These are phyloP conservation scores for Atethmia centrago DNA, from an alignment of 2,888 invertebrate genomes.

Conservation along the genomic window DNA sequence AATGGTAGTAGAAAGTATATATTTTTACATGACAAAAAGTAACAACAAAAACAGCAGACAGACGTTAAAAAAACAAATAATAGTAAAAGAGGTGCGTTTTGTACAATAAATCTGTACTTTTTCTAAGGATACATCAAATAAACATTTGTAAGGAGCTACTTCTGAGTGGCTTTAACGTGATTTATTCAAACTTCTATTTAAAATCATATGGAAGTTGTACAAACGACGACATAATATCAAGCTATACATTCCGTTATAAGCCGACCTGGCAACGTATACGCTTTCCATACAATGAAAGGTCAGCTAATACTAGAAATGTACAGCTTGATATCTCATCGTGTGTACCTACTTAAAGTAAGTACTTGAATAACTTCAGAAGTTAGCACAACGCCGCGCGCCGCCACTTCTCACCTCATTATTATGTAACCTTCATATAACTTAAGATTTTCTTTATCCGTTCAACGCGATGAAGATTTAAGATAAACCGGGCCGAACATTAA, in stretches of 20 bases:
- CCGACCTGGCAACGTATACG: background rate
- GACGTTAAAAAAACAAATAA: no score
- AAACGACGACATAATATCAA: background rate
- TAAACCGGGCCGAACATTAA: conserved; percentile 36
- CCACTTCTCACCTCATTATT: conserved; percentile 28
- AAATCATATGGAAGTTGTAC: background rate
- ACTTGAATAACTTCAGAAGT: conserved; percentile 19
- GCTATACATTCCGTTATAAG: background rate
- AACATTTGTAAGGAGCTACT: background rate
- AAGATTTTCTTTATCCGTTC: conserved; percentile 49
- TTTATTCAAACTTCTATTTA: background rate
- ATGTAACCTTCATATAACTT: conserved; percentile 43
- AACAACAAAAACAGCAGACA: no score
- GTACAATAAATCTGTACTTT: background rate
- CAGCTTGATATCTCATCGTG: background rate
- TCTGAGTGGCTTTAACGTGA: background rate
- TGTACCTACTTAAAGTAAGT: conserved; percentile 10
- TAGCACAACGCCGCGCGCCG: background rate
- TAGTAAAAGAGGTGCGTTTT: no score
- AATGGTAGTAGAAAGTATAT: no score
- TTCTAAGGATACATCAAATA: background rate
- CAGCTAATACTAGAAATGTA: background rate
- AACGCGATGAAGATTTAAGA: conserved; percentile 51
- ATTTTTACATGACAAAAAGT: no score
- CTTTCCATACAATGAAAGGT: background rate